Evolutionary conservation across 2,888 invertebrate genomes (phyloP).

Genomic region (Melanchra persicariae): DNA sequence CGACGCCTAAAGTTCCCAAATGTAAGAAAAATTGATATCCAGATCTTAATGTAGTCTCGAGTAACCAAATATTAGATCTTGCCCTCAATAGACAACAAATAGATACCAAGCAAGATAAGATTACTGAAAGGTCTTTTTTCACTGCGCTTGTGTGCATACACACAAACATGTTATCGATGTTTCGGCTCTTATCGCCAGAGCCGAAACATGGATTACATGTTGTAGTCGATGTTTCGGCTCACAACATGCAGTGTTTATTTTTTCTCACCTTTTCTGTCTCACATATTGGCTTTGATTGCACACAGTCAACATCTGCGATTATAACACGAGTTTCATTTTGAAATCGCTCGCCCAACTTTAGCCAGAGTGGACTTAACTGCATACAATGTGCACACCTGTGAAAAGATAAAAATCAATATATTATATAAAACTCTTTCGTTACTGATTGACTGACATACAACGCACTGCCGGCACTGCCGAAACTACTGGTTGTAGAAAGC

Average conservation of each 20-base stretch:
- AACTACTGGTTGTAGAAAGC: too few relatives aligned
- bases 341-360: constrained; percentile 94
- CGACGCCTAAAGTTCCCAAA: not conserved
- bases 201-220: not conserved
- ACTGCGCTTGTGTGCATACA: too few relatives aligned
- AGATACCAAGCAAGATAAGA: constrained; percentile 11
- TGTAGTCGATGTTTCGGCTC: too few relatives aligned
- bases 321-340: constrained; percentile 91
- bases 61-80: constrained; percentile 3
- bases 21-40: not conserved
- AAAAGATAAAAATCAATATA: constrained; percentile 15
- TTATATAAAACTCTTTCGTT: too few relatives aligned
- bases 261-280: constrained; percentile 93
- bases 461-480: too few relatives aligned
- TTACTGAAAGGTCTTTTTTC: not conserved
- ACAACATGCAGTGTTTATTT: not conserved
- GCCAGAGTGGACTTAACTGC: constrained; percentile 95
- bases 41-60: not conserved
- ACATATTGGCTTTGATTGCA: constrained; percentile 93
- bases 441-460: too few relatives aligned
- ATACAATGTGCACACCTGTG: constrained; percentile 96
- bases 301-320: constrained; percentile 96
- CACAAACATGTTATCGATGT: too few relatives aligned
- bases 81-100: constrained; percentile 13
- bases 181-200: too few relatives aligned